Evolutionary conservation across 2,797 vertebrate species (phyloP), one percentile per base, ranked within the genome.

Genomic region (Phoebastria nigripes): DNA sequence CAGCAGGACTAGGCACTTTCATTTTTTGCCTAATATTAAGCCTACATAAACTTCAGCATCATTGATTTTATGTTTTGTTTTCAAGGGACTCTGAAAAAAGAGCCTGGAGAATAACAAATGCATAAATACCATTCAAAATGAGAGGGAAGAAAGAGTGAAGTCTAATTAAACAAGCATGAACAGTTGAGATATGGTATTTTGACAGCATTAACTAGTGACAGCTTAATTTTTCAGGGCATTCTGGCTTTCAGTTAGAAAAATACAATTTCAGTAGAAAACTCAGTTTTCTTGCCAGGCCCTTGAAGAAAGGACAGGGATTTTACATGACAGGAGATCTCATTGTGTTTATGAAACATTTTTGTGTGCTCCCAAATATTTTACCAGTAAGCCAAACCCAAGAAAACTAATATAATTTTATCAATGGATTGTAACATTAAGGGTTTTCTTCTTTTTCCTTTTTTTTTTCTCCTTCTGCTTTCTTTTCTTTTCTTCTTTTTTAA

Each of bases 21-120:
- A 35, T 61, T 63, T 28, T 76, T 82, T 54, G 21, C 41, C 42
- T 74, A 70, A 56, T 65, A 76, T 88, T n/a, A 92, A 90, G 44
- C 22, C 67, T 58, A 77, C 39, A 52, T 55, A 89, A 90, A 83
- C 47, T 69, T 88, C 28, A 47, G 59, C 28, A 78, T 82, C 24
- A 85, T 44, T 82, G 79, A 78, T 90, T 96, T 95, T 92, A 88
- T 52, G 37, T 69, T 96, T 87, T 89, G 18, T 82, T 92, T 90
- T 82, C 37, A 52, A 19, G 15, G n/a, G 35, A 76, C n/a, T 72
- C 33, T 52, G 63, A 93, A 87, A 59, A 91, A 78, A 54, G 19
- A 44, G 19, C 33, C n/a, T 41, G 25, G 14, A 79, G 63, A 80
- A 51, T 44, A 91, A 89, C 4, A 81, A 95, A 88, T 59, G 14